A percentile compares a stretch with the other conserved stretches of the same genome.
Conservation (phyloP, 2,797 vertebrate species). For the Sebastes matsubarae region DNA sequence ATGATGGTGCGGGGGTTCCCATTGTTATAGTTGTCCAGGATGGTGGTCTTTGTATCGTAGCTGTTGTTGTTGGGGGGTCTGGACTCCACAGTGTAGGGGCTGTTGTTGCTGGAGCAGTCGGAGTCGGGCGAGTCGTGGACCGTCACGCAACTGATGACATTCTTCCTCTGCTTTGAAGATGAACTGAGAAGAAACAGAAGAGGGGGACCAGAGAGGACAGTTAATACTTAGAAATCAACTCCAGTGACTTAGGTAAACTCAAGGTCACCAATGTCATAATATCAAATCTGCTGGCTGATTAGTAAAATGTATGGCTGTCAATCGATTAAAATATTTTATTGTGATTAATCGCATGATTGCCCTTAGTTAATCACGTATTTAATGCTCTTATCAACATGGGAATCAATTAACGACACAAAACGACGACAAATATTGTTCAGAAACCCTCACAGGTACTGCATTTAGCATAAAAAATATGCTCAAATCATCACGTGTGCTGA, state of each 20-base stretch:
- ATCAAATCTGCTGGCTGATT: background rate
- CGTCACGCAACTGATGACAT: slow-evolving; percentile 98
- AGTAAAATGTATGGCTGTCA: background rate
- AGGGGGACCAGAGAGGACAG: background rate
- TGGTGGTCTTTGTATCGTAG: slow-evolving; percentile 89
- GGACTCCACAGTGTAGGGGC: slow-evolving; percentile 89
- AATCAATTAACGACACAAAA: too few species aligned
- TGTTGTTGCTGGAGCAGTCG: slow-evolving; percentile 94
- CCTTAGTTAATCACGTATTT: too few species aligned
- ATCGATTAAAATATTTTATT: too few species aligned
- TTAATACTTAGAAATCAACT: background rate
- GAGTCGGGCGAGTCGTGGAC: slow-evolving; percentile 98
- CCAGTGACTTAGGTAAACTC: background rate
- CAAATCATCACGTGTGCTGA: too few species aligned
- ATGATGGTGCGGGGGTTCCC: slow-evolving; percentile 96
- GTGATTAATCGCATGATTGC: too few species aligned
- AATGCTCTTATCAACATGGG: too few species aligned
- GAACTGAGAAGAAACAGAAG: slow-evolving; percentile 81
- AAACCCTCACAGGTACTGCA: too few species aligned
- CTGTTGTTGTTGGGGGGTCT: slow-evolving; percentile 82
- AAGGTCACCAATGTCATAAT: background rate
- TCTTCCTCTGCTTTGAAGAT: slow-evolving; percentile 96
- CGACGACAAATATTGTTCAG: too few species aligned
- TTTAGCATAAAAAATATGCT: too few species aligned
- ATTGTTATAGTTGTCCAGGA: slow-evolving; percentile 89